These are phyloP conservation scores for Dromiciops gliroides DNA, from an alignment of 2,113 vertebrate genomes.

Conservation along the genomic window DNA sequence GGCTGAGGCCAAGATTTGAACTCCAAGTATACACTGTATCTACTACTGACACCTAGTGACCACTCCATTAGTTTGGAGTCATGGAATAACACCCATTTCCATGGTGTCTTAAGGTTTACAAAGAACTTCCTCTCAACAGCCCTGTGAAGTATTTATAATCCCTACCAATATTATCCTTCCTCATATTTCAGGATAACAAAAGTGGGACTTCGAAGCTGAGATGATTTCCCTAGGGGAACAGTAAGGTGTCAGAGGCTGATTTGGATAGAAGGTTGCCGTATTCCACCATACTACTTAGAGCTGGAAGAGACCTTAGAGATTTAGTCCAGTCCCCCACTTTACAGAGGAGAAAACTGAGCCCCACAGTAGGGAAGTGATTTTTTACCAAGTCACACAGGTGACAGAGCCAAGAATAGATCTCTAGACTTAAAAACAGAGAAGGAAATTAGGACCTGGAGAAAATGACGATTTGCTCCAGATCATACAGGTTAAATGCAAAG, in stretches of 20 bases:
- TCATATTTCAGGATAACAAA: not conserved
- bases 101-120: not conserved
- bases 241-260: not conserved
- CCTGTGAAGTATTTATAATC: not conserved
- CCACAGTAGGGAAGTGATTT: not conserved
- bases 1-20: not conserved
- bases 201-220: not conserved
- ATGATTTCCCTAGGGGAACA: not conserved
- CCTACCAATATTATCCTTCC: not conserved
- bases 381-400: not conserved
- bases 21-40: not conserved
- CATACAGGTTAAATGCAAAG: not conserved
- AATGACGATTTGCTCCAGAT: not conserved
- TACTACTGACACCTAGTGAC: not conserved
- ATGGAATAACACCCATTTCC: not conserved
- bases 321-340: not conserved
- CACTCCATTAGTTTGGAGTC: not conserved
- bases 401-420: not conserved
- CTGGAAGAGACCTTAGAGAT: not conserved
- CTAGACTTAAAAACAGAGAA: not conserved
- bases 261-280: not conserved
- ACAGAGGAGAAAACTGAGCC: not conserved
- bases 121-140: not conserved
- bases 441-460: not conserved
- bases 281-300: not conserved